Evolutionary conservation across 2,888 invertebrate species (phyloP).

Genomic region (Rhamnusium bicolor): DNA sequence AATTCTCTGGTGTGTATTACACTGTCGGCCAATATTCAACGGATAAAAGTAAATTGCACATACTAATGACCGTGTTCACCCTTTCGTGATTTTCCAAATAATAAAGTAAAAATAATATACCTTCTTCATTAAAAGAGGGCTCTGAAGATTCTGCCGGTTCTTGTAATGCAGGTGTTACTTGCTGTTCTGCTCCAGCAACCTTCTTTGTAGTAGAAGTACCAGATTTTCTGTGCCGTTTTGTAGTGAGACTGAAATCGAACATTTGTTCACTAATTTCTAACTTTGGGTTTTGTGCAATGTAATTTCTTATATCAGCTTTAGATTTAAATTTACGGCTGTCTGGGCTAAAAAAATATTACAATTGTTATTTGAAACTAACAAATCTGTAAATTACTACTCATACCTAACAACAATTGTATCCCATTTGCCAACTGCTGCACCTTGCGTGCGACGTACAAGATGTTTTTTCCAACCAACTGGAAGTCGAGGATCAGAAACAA

Average conservation of each 20-base stretch:
- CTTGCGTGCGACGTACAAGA: constrained; percentile 81
- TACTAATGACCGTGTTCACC: neutral
- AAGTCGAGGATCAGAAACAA: constrained; percentile 83
- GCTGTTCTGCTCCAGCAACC: neutral
- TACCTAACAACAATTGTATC: constrained; percentile 83
- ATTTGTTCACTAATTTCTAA: constrained; percentile 61
- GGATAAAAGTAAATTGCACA: neutral
- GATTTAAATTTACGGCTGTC: constrained; percentile 77
- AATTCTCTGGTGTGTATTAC: no score
- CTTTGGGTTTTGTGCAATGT: constrained; percentile 66
- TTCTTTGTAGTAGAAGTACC: neutral
- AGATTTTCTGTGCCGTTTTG: constrained; percentile 61
- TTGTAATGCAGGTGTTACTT: neutral
- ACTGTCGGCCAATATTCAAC: no score
- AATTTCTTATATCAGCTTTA: constrained; percentile 73
- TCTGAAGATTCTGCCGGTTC: constrained; percentile 31
- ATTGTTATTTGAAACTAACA: neutral
- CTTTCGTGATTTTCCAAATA: no score
- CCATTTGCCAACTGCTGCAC: constrained; percentile 86
- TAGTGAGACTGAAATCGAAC: constrained; percentile 77
- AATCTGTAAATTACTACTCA: constrained; percentile 39
- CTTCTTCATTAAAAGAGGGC: constrained; percentile 51
- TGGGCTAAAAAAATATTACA: constrained; percentile 67
- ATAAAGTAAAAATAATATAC: constrained; percentile 68
- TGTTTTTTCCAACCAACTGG: constrained; percentile 87